A percentile compares a stretch with the other conserved stretches of the same genome.
Evolutionary conservation across 2,888 invertebrate genomes (phyloP).

Genomic region (Mesochorus sp.): DNA sequence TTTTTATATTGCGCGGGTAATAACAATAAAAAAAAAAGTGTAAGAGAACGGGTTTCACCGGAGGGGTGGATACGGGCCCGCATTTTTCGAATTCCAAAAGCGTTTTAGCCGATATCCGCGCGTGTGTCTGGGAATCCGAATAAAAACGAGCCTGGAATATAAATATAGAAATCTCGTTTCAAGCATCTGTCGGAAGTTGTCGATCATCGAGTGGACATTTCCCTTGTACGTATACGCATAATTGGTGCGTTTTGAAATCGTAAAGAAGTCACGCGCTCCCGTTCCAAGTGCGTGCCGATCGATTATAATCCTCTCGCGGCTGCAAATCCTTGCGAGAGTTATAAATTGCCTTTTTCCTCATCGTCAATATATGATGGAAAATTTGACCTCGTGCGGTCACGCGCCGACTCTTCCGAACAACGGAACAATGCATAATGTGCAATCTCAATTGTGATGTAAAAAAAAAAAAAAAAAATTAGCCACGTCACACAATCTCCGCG

Average conservation of each 20-base stretch:
- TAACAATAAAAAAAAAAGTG: slow-evolving; percentile 35
- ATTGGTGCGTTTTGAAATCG: too few species aligned
- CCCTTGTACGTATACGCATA: neutral
- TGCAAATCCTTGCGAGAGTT: too few species aligned
- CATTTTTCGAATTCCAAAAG: slow-evolving; percentile 53
- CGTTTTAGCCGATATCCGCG: slow-evolving; percentile 28
- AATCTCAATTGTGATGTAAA: neutral
- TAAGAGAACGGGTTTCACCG: slow-evolving; percentile 1
- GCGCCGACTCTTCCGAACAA: too few species aligned
- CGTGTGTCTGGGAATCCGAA: too few species aligned
- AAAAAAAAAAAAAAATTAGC: neutral
- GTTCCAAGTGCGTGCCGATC: too few species aligned
- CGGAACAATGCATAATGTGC: too few species aligned
- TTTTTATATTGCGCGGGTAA: slow-evolving; percentile 34
- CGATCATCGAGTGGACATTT: slow-evolving; percentile 6
- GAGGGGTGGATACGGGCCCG: slow-evolving; percentile 14
- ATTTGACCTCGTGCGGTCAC: too few species aligned
- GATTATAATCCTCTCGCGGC: too few species aligned
- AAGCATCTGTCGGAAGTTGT: slow-evolving; percentile 40
- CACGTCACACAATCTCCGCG: too few species aligned
- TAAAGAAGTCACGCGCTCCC: neutral
- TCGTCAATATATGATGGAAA: too few species aligned
- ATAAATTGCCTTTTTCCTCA: too few species aligned
- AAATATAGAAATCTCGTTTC: slow-evolving; percentile 30
- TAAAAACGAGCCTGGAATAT: too few species aligned